These are phyloP conservation scores for Elachura formosa DNA, from an alignment of 2,113 vertebrate genomes.

Conservation along the genomic window DNA sequence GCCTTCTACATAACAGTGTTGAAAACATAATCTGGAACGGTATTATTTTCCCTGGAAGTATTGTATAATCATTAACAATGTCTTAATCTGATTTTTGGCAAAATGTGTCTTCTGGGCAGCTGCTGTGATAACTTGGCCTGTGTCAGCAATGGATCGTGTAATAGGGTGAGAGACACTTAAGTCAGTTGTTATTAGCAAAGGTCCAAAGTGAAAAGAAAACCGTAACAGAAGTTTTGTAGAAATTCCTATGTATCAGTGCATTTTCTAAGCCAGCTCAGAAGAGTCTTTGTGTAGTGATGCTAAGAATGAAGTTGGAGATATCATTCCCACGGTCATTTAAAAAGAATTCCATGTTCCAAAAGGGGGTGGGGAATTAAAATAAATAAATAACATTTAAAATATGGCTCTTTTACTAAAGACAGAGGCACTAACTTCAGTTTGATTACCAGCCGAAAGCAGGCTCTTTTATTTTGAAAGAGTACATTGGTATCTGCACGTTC, in stretches of 20 bases:
- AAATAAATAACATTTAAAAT: not conserved
- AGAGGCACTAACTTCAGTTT: not conserved
- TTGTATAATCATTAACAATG: not conserved
- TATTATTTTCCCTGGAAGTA: not conserved
- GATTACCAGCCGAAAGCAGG: not conserved
- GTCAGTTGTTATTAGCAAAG: not conserved
- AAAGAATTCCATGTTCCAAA: not conserved
- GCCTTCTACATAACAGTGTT: not conserved
- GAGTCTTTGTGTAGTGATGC: not conserved
- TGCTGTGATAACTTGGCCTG: not conserved
- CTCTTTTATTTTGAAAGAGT: not conserved
- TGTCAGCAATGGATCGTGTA: not conserved
- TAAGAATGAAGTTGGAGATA: not conserved
- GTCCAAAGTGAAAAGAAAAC: not conserved
- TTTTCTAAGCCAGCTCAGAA: not conserved
- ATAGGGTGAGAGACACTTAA: not conserved
- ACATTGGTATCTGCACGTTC: not conserved
- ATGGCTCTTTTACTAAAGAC: not conserved
- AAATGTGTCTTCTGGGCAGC: not conserved
- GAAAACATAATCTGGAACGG: not conserved
- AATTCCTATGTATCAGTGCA: not conserved
- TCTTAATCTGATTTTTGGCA: not conserved
- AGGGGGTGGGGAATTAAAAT: rapidly evolving
- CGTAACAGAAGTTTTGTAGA: not conserved
- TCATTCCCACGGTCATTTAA: not conserved